phyloP scores from a whole-genome alignment of 2,113 vertebrate genomes.

The Perca flavescens region DNA sequence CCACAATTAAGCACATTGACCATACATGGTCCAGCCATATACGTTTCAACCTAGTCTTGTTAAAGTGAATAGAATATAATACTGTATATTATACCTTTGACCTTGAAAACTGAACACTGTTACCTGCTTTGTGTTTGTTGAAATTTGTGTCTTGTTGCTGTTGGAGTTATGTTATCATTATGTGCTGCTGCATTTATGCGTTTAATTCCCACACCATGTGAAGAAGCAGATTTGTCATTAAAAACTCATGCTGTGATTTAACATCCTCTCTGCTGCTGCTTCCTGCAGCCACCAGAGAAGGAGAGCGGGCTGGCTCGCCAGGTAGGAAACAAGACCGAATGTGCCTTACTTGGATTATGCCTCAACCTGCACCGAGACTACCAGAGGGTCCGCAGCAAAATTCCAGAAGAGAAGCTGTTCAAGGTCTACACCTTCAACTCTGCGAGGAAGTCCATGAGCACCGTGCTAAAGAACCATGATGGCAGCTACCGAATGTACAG shows the following conservation, averaged over 20 bases:
- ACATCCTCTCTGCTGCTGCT: conserved; percentile 10
- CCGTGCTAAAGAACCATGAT: conserved; percentile 93
- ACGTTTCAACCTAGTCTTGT: too few species aligned
- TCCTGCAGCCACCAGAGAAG: conserved; percentile 91
- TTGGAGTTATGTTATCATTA: not conserved
- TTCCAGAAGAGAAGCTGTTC: conserved; percentile 94
- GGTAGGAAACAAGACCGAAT: conserved; percentile 99
- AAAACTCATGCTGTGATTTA: not conserved
- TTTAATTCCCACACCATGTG: not conserved
- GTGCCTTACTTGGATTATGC: conserved; percentile 96
- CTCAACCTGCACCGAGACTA: conserved; percentile 93
- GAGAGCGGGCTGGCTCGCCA: conserved; percentile 96
- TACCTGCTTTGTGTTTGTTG: too few species aligned
- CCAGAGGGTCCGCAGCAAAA: conserved; percentile 92
- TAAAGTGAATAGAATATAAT: too few species aligned
- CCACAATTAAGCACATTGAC: too few species aligned
- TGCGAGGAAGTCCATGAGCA: conserved; percentile 98
- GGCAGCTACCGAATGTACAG: conserved; percentile 97
- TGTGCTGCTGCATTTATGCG: not conserved
- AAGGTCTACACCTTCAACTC: conserved; percentile 99
- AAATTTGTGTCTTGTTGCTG: too few species aligned
- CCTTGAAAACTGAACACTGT: too few species aligned
- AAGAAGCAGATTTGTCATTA: not conserved
- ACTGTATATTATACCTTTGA: too few species aligned
- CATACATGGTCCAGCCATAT: too few species aligned